Base-by-base conservation (phyloP, 2,888 invertebrate species). In the Agrypnus murinus region DNA sequence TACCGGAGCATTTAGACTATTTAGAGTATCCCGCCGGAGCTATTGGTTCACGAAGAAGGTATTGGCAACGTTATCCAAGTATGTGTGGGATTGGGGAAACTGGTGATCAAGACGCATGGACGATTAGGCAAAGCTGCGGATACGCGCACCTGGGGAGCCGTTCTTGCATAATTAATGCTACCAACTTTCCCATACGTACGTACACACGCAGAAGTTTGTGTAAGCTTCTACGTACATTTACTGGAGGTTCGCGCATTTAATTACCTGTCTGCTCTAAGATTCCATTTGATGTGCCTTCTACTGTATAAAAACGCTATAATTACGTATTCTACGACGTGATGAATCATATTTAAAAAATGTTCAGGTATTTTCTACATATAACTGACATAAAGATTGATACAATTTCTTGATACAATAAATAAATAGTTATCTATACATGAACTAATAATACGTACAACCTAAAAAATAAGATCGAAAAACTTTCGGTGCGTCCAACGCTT, bases 111-210 rank as follows among this genome's bases (percentile, higher is more conserved):
- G 81, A 80, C 78, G 77, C 79, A 81, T 78, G 77, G 80, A 78
- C 81, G 79, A 81, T 80, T 80, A 80, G 77, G 78, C 73, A 80
- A 80, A 81, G 81, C 80, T 81, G 80, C 74, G 77, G 81, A 80
- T 79, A 80, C 77, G 80, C 74, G 77, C 81, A 79, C 78, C 81
- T 77, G 72, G 81, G 81, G 81, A 80, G 75, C 76, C 69, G 75
- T 81, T 79, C 74, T 69, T 77, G 76, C 75, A 80, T 80, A 81
- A 81, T 81, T 81, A 80, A 81, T 79, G 77, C 72, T 69, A 45
- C 59, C 71, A 72, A 72, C 68, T 72, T 68, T 64, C 57, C 59
- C 64, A 68, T 72, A 72, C 43, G 63, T 71, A 71, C 59, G 60
- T 40, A 60, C 48, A 55, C 50, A 57, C 64, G 45, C 58, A 46